Evolutionary conservation across 2,797 vertebrate species (phyloP), one percentile per base, ranked within the genome.

Genomic region (Merluccius polli): DNA sequence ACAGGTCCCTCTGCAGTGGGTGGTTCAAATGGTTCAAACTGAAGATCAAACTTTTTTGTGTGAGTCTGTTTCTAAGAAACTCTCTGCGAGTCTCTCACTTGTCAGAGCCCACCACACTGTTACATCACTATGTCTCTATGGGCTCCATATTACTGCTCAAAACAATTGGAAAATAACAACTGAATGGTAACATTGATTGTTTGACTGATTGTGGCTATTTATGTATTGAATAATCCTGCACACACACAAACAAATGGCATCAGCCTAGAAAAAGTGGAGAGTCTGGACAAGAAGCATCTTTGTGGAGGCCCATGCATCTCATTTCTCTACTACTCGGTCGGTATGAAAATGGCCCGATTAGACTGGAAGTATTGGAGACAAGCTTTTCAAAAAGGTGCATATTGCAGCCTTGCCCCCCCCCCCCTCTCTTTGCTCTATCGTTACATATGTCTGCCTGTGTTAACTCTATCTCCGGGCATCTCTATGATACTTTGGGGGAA

Each of bases 401-500:
- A 59, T 75, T 31, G 65, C 59, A 29, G 44, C 6, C 30, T 13
- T 32, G 77, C 82, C 80, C 78, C 75, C 78, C 75, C 65, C 73
- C 33, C 33, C 76, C 83, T 33, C 75, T 73, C 69, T 78, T 78
- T 84, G 16, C 65, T 24, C 24, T 41, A 31, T 1, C 24, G 10
- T 12, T 15, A 38, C 70, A 65, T 27, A 65, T 65, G 59, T 65
- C 59, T 16, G 59, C 24, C 59, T 27, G 59, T 27, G 59, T 38
- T 36, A 6, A n/a, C 35, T 72, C 21, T 30, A 44, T 41, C 52
- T 12, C 24, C 2, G n/a, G 52, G 52, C 52, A 59, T 59, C 52
- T 59, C 5, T n/a, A 16, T 24, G 33, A 63, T 82, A 76, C 84
- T 75, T 30, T 31, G 35, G 33, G 48, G 80, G 87, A 86, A 87